phyloP scores from a whole-genome alignment of 2,113 vertebrate genomes.

The Emydura subglobosa region DNA sequence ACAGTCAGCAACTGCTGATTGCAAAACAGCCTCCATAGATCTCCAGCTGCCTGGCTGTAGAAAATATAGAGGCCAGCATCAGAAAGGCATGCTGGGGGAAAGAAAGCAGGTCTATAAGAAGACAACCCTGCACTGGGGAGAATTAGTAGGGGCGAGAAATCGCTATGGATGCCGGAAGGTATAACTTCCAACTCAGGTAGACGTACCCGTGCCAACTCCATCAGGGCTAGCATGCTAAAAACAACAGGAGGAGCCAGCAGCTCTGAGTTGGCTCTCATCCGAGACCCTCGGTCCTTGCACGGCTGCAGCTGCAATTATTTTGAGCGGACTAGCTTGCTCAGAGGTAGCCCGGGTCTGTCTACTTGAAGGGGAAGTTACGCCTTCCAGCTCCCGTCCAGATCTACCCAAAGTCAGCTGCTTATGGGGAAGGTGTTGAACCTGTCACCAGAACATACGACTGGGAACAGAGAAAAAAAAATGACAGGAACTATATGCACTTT shows the following conservation, averaged over 20 bases:
- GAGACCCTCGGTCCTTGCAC: neutral
- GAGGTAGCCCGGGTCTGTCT: neutral
- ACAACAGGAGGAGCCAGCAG: too few species aligned
- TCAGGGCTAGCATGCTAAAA: too few species aligned
- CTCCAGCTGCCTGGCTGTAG: neutral
- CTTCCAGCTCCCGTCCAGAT: neutral
- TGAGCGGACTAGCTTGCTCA: neutral
- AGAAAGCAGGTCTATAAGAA: neutral
- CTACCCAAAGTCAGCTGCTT: neutral
- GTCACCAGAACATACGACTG: neutral
- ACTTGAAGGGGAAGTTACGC: neutral
- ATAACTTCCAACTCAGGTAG: too few species aligned
- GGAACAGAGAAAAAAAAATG: neutral
- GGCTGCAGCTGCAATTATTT: neutral
- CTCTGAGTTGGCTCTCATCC: neutral
- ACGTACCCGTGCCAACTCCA: too few species aligned
- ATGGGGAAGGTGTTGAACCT: neutral
- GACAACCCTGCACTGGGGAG: neutral
- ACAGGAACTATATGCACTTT: neutral
- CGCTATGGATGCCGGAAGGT: too few species aligned
- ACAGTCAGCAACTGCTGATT: neutral
- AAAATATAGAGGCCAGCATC: neutral
- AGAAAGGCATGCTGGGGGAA: neutral
- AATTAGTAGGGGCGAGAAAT: neutral
- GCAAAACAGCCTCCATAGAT: neutral